Conservation (phyloP, 2,113 vertebrate genomes). For the Suncus etruscus region DNA sequence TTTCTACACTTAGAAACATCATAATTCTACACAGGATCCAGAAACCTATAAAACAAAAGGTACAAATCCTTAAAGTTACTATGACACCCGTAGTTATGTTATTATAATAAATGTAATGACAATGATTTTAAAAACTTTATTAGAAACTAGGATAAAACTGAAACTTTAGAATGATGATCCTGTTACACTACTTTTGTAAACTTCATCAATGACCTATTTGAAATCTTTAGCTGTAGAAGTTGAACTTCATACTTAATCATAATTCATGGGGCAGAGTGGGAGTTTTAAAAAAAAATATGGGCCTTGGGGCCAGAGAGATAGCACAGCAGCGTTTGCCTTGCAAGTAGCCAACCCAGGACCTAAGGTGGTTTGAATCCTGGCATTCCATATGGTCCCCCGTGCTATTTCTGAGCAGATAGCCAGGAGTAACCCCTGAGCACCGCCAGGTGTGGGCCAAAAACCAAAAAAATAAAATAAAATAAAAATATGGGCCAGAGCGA, state of each 20-base stretch:
- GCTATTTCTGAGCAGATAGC: too few species aligned
- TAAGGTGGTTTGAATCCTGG: too few species aligned
- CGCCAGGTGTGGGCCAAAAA: too few species aligned
- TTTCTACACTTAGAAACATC: constrained; percentile 29
- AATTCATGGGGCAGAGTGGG: neutral
- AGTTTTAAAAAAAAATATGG: too few species aligned
- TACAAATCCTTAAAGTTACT: constrained; percentile 21
- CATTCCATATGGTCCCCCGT: too few species aligned
- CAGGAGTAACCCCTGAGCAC: too few species aligned
- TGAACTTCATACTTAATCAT: neutral
- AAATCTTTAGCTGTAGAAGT: constrained; percentile 35
- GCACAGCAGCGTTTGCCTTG: too few species aligned
- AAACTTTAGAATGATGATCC: neutral
- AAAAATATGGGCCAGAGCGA: too few species aligned
- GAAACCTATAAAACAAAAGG: constrained; percentile 50
- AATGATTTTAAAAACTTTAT: constrained; percentile 38
- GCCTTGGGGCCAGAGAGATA: too few species aligned
- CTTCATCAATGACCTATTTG: neutral
- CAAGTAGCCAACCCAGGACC: too few species aligned
- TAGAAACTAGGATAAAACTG: constrained; percentile 49
- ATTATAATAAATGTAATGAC: constrained; percentile 17
- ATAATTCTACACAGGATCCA: neutral
- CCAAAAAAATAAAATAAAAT: too few species aligned
- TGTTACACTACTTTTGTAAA: constrained; percentile 3
- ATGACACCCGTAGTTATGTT: constrained; percentile 21